Conservation (phyloP, 2,113 vertebrate genomes). For the Todiramphus chloris region DNA sequence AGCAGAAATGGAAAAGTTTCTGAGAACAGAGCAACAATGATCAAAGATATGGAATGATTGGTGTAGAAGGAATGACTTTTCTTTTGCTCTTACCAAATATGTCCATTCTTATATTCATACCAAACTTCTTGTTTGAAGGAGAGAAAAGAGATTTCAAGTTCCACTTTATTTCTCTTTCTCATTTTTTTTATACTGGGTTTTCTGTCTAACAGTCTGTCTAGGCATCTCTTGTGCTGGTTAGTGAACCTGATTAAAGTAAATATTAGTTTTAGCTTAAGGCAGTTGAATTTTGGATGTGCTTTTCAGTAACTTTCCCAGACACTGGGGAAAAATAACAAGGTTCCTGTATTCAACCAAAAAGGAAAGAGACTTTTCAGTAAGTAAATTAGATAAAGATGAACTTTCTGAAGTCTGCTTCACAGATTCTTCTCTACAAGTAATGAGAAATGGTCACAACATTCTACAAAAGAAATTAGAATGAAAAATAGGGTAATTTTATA, state of each 20-base stretch:
- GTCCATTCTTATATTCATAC: not conserved
- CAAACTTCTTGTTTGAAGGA: not conserved
- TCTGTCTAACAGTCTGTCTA: not conserved
- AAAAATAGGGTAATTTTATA: not conserved
- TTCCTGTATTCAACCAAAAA: not conserved
- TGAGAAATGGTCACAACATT: not conserved
- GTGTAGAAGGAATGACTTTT: not conserved
- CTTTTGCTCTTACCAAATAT: not conserved
- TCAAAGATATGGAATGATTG: not conserved
- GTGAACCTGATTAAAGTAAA: not conserved
- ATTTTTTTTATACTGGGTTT: not conserved
- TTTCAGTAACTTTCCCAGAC: not conserved
- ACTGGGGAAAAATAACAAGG: not conserved
- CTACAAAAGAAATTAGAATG: not conserved
- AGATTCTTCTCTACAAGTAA: not conserved
- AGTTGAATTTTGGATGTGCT: not conserved
- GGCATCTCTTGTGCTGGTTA: not conserved
- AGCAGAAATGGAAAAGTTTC: not conserved
- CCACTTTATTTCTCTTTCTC: not conserved
- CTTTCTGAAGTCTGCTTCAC: not conserved
- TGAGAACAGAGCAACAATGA: not conserved
- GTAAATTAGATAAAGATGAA: not conserved
- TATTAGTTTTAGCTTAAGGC: not conserved
- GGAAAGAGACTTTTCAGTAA: not conserved
- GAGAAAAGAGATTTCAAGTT: not conserved